Conservation (phyloP, 2,113 vertebrate genomes). For the Myanophis thanlyinensis region DNA sequence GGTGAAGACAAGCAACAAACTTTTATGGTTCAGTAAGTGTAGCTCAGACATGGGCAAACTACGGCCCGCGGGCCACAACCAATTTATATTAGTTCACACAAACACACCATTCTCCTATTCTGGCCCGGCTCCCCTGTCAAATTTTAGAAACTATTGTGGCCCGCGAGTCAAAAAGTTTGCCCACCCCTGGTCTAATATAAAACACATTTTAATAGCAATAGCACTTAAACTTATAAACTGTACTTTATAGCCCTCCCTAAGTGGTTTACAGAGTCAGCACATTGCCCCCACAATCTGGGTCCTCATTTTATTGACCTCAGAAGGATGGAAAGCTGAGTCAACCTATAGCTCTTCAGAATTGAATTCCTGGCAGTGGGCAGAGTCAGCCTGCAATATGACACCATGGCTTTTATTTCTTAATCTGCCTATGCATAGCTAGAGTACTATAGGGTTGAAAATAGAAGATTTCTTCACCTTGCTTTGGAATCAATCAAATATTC, state of each 20-base stretch:
- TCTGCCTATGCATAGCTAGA: not conserved
- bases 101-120: too few species aligned
- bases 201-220: not conserved
- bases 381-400: not conserved
- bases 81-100: too few species aligned
- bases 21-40: too few species aligned
- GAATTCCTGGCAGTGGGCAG: not conserved
- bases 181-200: not conserved
- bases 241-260: not conserved
- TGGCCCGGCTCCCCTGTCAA: too few species aligned
- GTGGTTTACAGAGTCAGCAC: not conserved
- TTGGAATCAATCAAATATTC: not conserved
- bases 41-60: too few species aligned
- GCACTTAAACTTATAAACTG: not conserved
- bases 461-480: not conserved
- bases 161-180: too few species aligned
- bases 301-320: not conserved
- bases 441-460: not conserved
- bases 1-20: too few species aligned
- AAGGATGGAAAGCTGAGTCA: not conserved
- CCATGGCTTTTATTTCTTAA: not conserved
- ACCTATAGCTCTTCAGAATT: not conserved
- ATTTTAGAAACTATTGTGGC: too few species aligned
- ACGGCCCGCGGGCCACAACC: too few species aligned
- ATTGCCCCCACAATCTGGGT: not conserved